These are phyloP conservation scores for Arothron firmamentum DNA, from an alignment of 2,113 vertebrate genomes.

Conservation along the genomic window DNA sequence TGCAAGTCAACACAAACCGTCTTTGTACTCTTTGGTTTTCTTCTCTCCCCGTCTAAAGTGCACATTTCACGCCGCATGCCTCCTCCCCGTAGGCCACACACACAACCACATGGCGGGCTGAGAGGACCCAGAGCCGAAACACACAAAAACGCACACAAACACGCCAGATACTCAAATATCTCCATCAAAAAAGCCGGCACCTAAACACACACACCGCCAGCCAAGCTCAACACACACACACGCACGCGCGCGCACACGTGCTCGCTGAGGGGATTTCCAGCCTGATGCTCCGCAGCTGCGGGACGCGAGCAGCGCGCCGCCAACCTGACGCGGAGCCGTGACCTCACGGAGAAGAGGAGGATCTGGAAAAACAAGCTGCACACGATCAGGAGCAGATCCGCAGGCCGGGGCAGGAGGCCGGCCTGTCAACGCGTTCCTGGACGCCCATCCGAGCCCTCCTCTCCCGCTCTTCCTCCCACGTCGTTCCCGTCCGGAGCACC, in stretches of 20 bases:
- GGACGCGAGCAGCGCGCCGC: constrained; percentile 39
- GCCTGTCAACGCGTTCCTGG: no score
- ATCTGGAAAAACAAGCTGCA: constrained; percentile 37
- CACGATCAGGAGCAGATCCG: constrained; percentile 15
- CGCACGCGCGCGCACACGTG: constrained; percentile 15
- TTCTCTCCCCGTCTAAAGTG: constrained; percentile 11
- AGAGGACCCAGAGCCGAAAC: constrained; percentile 35
- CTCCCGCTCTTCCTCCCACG: no score
- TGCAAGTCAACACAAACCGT: constrained; percentile 32
- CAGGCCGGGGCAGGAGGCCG: no score
- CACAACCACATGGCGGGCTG: constrained; percentile 42
- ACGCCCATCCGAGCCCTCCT: no score
- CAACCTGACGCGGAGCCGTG: constrained; percentile 55
- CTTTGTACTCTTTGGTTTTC: constrained; percentile 13
- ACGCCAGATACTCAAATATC: constrained; percentile 6
- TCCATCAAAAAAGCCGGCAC: neutral
- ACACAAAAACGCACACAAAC: constrained; percentile 31
- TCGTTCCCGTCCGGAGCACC: no score
- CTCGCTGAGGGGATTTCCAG: constrained; percentile 58
- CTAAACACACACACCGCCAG: constrained; percentile 38
- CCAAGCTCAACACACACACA: constrained; percentile 48
- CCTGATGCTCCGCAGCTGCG: constrained; percentile 59
- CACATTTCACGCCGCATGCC: constrained; percentile 43
- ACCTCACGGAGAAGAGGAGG: constrained; percentile 46
- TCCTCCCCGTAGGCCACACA: constrained; percentile 40